phyloP scores from a whole-genome alignment of 2,888 invertebrate species.

The Epiblema foenella region DNA sequence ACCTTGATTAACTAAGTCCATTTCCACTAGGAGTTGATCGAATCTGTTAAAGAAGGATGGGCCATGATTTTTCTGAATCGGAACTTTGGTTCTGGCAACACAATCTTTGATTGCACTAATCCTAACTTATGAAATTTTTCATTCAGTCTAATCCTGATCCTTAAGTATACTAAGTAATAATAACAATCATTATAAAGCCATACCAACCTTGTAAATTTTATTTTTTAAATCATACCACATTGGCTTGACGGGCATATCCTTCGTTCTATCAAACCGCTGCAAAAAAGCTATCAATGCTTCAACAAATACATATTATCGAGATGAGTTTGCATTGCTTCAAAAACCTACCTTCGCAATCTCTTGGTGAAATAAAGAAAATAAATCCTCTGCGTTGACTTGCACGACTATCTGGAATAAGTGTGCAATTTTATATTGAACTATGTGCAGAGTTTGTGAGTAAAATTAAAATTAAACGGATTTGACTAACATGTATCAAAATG shows the following conservation, averaged over 20 bases:
- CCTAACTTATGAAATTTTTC: no score
- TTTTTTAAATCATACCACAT: neutral
- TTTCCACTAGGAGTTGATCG: neutral
- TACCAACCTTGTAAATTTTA: neutral
- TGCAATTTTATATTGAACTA: neutral
- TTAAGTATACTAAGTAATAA: no score
- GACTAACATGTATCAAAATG: slow-evolving; percentile 27
- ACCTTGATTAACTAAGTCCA: no score
- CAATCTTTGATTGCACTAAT: no score
- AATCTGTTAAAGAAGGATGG: neutral
- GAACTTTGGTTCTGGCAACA: no score
- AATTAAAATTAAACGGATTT: neutral
- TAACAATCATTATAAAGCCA: neutral
- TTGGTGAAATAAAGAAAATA: slow-evolving; percentile 4
- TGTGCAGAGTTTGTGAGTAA: no score
- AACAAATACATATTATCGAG: neutral
- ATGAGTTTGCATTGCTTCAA: no score
- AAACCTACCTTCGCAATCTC: slow-evolving; percentile 12
- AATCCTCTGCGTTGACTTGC: neutral
- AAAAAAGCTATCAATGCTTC: neutral
- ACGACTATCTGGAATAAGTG: slow-evolving; percentile 14
- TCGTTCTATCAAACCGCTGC: slow-evolving; percentile 17
- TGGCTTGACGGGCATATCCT: neutral
- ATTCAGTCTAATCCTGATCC: no score
- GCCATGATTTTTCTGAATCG: no score